These are phyloP conservation scores for Ypsolopha sequella DNA, from an alignment of 2,888 invertebrate species.

Conservation along the genomic window DNA sequence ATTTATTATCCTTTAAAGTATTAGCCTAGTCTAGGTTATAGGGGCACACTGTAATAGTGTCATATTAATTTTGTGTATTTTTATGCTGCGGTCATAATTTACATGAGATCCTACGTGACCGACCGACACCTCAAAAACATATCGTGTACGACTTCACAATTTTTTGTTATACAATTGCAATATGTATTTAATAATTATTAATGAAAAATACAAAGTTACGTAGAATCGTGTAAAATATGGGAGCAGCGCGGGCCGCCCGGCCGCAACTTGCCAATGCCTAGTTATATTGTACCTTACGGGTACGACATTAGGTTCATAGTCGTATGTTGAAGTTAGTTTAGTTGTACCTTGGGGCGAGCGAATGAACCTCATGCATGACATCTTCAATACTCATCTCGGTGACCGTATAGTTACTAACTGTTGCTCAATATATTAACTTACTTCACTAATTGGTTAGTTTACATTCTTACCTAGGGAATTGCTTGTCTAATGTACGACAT, in stretches of 20 bases:
- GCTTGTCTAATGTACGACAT: no score
- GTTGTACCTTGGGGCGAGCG: not conserved
- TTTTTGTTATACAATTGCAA: no score
- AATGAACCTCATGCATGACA: not conserved
- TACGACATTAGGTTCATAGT: not conserved
- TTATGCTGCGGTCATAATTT: not conserved
- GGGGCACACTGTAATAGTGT: slow-evolving; percentile 44
- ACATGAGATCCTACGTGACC: not conserved
- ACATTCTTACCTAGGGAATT: no score
- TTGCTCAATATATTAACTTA: not conserved
- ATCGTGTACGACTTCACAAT: no score
- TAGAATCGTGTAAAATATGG: slow-evolving; percentile 5
- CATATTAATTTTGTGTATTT: slow-evolving; percentile 29
- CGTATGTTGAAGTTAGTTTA: not conserved
- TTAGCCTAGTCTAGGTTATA: slow-evolving; percentile 13
- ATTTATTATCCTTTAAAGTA: slow-evolving; percentile 13
- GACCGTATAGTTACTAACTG: not conserved
- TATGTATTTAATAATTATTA: no score
- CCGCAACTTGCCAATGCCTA: slow-evolving; percentile 61
- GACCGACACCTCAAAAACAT: no score
- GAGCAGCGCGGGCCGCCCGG: slow-evolving; percentile 18
- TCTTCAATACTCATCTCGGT: not conserved
- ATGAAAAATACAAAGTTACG: no score
- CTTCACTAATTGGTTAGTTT: no score
- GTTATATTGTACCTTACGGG: slow-evolving; percentile 25